phyloP scores from a whole-genome alignment of 2,888 invertebrate genomes.

The Sarcophaga caerulescens region DNA sequence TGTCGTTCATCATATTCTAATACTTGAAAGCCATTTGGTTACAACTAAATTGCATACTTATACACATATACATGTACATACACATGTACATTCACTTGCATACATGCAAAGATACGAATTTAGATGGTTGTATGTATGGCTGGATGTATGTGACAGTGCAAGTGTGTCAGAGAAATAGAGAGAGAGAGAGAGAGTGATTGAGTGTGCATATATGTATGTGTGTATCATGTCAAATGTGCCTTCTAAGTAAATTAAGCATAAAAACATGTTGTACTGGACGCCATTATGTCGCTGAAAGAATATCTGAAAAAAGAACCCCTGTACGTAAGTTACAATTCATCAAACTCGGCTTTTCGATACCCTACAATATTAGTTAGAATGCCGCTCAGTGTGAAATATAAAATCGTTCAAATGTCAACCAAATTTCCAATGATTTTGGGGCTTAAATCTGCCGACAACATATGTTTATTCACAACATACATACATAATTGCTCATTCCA shows the following conservation, averaged over 20 bases:
- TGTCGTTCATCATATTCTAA: slow-evolving; percentile 56
- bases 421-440: no score
- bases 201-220: neutral
- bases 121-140: no score
- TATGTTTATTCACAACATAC: no score
- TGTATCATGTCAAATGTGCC: slow-evolving; percentile 69
- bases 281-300: slow-evolving; percentile 77
- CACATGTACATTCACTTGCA: neutral
- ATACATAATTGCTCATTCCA: no score
- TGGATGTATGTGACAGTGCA: no score
- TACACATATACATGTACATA: neutral
- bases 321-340: no score
- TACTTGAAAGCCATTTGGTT: slow-evolving; percentile 36
- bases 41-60: slow-evolving; percentile 11
- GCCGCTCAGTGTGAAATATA: no score
- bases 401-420: no score
- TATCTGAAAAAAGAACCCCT: neutral
- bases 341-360: no score
- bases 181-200: neutral
- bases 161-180: no score
- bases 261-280: slow-evolving; percentile 75
- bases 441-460: no score
- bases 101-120: neutral
- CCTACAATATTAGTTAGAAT: no score
- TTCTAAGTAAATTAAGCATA: slow-evolving; percentile 79